These are phyloP conservation scores for Conopomorpha cramerella DNA, from an alignment of 1,140 invertebrate genomes.

Conservation along the genomic window DNA sequence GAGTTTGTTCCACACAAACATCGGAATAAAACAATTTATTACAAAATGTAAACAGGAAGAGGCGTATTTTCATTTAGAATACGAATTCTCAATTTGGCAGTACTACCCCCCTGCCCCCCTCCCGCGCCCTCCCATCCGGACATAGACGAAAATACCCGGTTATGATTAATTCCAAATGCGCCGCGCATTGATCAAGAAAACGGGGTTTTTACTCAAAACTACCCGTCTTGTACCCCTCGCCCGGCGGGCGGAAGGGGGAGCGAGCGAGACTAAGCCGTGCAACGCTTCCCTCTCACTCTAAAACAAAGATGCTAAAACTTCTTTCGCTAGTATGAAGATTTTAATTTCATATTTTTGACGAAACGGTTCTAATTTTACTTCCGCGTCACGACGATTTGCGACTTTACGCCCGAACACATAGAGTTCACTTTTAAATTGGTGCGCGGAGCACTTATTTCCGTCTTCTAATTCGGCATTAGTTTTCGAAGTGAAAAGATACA, in stretches of 20 bases:
- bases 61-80: constrained; percentile 57
- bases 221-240: constrained; percentile 40
- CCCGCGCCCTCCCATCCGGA: constrained; percentile 20
- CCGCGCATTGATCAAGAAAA: constrained; percentile 56
- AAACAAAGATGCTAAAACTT: constrained; percentile 61
- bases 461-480: constrained; percentile 58
- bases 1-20: constrained; percentile 36
- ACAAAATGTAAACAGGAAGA: constrained; percentile 59
- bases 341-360: too few relatives aligned
- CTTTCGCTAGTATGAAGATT: constrained; percentile 61
- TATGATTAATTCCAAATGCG: constrained; percentile 59
- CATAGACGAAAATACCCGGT: constrained; percentile 58
- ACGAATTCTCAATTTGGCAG: constrained; percentile 42
- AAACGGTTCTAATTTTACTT: constrained; percentile 53
- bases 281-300: constrained; percentile 46
- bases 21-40: constrained; percentile 55
- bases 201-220: constrained; percentile 54
- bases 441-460: constrained; percentile 32
- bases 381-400: constrained; percentile 4
- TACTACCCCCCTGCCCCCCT: constrained; percentile 12
- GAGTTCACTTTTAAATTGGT: constrained; percentile 9
- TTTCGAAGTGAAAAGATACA: constrained; percentile 61
- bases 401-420: constrained; percentile 13
- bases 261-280: constrained; percentile 54
- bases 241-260: constrained; percentile 15